Evolutionary conservation across 2,888 invertebrate genomes (phyloP).

Genomic region (Acanthosepion lycidas): DNA sequence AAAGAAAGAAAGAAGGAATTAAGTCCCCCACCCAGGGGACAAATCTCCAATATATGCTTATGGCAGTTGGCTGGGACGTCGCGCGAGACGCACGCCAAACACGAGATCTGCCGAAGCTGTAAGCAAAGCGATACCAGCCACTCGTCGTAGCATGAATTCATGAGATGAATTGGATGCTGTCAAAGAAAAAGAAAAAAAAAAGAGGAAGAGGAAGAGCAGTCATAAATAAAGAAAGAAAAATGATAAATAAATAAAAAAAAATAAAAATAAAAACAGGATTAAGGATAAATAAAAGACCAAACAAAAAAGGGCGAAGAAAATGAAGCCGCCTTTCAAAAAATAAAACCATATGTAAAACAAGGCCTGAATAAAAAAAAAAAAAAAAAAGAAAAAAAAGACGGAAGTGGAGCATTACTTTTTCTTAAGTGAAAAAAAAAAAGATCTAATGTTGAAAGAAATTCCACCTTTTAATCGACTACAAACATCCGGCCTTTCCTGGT

Average conservation of each 20-base stretch:
- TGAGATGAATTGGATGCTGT: background rate
- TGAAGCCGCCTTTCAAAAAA: background rate
- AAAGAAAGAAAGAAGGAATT: too few species aligned
- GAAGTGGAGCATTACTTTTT: background rate
- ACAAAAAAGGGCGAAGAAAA: background rate
- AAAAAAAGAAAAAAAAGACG: background rate
- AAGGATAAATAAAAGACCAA: background rate
- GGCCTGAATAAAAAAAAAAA: background rate
- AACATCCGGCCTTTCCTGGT: constrained; percentile 11
- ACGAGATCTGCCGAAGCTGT: background rate
- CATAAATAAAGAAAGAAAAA: background rate
- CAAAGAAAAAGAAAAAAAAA: background rate
- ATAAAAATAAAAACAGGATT: too few species aligned
- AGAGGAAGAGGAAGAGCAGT: background rate
- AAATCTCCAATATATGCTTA: too few species aligned
- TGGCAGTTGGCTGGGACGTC: background rate
- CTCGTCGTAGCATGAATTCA: background rate
- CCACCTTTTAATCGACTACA: background rate
- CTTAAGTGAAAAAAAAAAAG: background rate
- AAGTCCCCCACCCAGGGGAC: too few species aligned
- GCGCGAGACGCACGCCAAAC: background rate
- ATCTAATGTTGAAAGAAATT: background rate
- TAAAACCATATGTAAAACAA: background rate
- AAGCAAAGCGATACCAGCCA: background rate
- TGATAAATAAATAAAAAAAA: background rate